A percentile compares a stretch with the other conserved stretches of the same genome.
Conservation (phyloP, 2,888 invertebrate species). For the Cephus rjabovi region DNA sequence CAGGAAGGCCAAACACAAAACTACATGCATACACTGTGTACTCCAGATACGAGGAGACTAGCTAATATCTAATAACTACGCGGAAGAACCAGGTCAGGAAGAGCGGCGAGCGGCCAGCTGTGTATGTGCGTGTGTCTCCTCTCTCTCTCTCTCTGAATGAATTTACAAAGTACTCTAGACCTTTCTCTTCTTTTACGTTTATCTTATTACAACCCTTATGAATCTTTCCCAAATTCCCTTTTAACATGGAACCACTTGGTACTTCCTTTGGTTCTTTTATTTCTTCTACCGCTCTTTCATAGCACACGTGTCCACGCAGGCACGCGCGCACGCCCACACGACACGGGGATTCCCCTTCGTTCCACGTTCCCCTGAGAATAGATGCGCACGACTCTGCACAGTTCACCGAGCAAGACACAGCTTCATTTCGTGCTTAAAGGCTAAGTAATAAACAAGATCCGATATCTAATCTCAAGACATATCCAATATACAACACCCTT, state of each 20-base stretch:
- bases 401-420: background rate
- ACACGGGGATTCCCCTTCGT: background rate
- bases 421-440: background rate
- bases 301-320: background rate
- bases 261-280: background rate
- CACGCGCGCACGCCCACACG: background rate
- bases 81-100: constrained; percentile 5
- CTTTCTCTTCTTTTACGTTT: background rate
- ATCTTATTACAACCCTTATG: background rate
- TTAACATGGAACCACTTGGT: background rate
- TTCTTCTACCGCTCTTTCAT: background rate
- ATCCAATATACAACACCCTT: constrained; percentile 3
- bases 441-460: background rate
- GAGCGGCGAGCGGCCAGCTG: constrained; percentile 1
- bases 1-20: constrained; percentile 66
- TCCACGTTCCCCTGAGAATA: background rate
- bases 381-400: background rate
- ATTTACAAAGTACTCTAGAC: background rate
- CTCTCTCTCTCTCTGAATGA: background rate
- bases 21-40: constrained; percentile 67
- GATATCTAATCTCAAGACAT: background rate
- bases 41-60: constrained; percentile 63
- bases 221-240: background rate
- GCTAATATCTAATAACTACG: constrained; percentile 48
- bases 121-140: background rate